A percentile compares a stretch with the other conserved stretches of the same genome.
Evolutionary conservation across 2,113 vertebrate genomes (phyloP).

Genomic region (Podarcis raffonei): DNA sequence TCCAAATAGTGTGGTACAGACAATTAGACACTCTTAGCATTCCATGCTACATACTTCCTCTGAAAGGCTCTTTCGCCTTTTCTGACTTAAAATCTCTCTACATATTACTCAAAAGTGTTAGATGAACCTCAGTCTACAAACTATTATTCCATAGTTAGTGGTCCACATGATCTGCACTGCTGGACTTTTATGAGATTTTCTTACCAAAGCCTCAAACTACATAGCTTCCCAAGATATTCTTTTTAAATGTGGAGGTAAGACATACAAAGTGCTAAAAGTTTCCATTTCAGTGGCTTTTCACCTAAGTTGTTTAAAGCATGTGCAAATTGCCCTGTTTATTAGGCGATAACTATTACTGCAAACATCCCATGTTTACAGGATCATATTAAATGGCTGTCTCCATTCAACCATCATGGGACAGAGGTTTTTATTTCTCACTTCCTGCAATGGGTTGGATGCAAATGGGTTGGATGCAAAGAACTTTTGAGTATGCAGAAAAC

Average conservation of each 20-base stretch:
- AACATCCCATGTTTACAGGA: no score
- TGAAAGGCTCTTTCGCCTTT: neutral
- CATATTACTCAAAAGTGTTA: neutral
- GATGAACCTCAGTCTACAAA: neutral
- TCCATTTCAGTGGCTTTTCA: no score
- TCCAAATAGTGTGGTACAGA: neutral
- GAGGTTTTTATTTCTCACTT: no score
- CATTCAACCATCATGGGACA: no score
- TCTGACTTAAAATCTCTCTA: neutral
- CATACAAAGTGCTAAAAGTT: neutral
- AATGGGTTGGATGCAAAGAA: no score
- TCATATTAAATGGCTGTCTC: no score
- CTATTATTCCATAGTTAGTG: neutral
- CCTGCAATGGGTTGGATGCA: no score
- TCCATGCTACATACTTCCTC: neutral
- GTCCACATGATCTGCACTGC: neutral
- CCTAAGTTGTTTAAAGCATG: no score
- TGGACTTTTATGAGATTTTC: neutral
- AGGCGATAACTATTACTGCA: no score
- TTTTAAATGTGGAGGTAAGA: neutral
- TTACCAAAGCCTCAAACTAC: neutral
- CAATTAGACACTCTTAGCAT: neutral
- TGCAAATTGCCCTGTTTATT: no score
- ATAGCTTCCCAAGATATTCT: neutral
- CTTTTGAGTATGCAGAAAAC: no score